A percentile compares a stretch with the other conserved stretches of the same genome.
phyloP scores from a whole-genome alignment of 30 jellyfish, hydroid and myxozoan species.

The Hydra vulgaris region DNA sequence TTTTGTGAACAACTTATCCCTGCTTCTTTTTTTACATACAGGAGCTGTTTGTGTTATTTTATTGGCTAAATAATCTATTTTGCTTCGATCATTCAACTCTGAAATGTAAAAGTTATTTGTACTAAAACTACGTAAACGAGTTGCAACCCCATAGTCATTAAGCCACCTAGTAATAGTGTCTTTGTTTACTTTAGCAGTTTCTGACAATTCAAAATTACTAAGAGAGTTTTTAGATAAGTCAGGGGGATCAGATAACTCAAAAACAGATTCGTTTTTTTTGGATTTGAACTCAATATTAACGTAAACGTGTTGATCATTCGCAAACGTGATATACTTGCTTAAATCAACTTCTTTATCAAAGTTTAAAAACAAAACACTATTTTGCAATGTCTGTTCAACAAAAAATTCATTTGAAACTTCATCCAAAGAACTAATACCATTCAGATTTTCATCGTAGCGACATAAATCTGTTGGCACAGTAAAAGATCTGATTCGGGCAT shows the following conservation, averaged over 20 bases:
- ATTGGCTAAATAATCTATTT: not conserved
- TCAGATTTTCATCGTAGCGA: not conserved
- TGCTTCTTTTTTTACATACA: not conserved
- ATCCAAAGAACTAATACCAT: not conserved
- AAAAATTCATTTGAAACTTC: not conserved
- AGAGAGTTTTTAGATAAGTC: not conserved
- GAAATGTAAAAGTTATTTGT: constrained; percentile 10
- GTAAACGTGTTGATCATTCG: not conserved
- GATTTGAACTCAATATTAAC: not conserved
- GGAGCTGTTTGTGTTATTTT: not conserved
- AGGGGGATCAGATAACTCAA: not conserved
- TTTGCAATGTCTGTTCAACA: not conserved
- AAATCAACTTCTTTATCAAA: not conserved
- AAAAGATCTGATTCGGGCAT: not conserved
- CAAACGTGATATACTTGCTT: not conserved
- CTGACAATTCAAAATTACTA: not conserved
- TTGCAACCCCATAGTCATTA: constrained; percentile 14
- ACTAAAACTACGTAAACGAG: constrained; percentile 24
- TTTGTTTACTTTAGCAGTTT: constrained; percentile 5
- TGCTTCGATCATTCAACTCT: not conserved
- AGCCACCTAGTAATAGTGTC: constrained; percentile 20
- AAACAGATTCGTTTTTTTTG: not conserved
- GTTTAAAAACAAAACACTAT: not conserved
- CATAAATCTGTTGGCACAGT: not conserved
- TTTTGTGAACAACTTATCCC: not conserved